phyloP scores from a whole-genome alignment of 2,797 vertebrate species.

The Decapterus maruadsi region DNA sequence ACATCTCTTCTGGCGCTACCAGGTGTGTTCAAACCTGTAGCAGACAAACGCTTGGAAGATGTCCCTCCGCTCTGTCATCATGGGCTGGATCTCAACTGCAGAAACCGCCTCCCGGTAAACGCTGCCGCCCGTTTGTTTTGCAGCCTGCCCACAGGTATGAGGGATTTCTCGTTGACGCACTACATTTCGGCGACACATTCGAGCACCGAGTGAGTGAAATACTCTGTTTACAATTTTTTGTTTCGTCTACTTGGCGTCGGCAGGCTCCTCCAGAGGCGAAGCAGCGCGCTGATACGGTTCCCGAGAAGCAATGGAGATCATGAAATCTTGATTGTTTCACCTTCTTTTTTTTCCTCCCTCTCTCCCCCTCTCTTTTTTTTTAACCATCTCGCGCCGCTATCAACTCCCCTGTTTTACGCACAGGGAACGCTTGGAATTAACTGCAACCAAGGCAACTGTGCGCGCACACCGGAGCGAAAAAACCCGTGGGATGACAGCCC shows the following conservation, averaged over 20 bases:
- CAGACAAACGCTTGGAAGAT: slow-evolving; percentile 58
- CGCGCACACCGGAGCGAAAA: slow-evolving; percentile 49
- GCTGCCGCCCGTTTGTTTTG: slow-evolving; percentile 20
- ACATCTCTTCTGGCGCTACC: slow-evolving; percentile 62
- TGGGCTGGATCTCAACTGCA: slow-evolving; percentile 54
- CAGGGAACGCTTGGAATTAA: slow-evolving; percentile 59
- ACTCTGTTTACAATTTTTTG: slow-evolving; percentile 46
- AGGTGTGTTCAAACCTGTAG: slow-evolving; percentile 83
- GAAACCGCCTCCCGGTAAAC: slow-evolving; percentile 31
- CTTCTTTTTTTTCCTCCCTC: background rate
- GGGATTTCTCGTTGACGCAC: slow-evolving; percentile 64
- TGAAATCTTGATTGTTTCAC: background rate
- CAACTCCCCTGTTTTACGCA: slow-evolving; percentile 71
- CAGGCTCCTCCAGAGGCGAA: slow-evolving; percentile 12
- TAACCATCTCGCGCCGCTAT: slow-evolving; percentile 32
- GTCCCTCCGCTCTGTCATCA: slow-evolving; percentile 47
- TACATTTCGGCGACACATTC: slow-evolving; percentile 44
- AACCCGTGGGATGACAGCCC: slow-evolving; percentile 59
- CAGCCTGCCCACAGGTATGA: slow-evolving; percentile 64
- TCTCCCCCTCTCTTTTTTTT: background rate
- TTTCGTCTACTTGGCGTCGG: slow-evolving; percentile 35
- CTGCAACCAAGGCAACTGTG: slow-evolving; percentile 50
- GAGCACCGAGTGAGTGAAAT: slow-evolving; percentile 37
- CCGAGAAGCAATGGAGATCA: slow-evolving; percentile 1
- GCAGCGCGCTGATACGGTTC: slow-evolving; percentile 4